phyloP scores from a whole-genome alignment of 2,888 invertebrate species.

The Caenorhabditis japonica region DNA sequence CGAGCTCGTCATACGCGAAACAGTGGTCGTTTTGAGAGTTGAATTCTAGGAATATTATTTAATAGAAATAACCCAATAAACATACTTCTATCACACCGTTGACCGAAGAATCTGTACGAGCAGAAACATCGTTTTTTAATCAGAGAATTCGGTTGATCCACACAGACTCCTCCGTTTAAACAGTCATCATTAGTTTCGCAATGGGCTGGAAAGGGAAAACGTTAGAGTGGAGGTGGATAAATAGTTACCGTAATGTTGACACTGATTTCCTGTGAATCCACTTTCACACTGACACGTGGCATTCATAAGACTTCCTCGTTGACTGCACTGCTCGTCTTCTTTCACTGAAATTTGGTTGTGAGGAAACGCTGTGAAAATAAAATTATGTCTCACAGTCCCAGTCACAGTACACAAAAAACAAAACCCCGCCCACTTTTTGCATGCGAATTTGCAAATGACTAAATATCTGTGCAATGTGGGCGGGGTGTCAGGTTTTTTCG shows the following conservation, averaged over 20 bases:
- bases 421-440: too few species aligned
- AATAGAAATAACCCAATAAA: background rate
- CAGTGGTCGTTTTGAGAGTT: slow-evolving; percentile 56
- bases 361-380: too few species aligned
- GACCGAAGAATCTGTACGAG: slow-evolving; percentile 72
- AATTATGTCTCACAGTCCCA: too few species aligned
- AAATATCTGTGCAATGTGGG: too few species aligned
- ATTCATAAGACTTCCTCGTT: slow-evolving; percentile 82
- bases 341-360: slow-evolving; percentile 11
- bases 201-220: slow-evolving; percentile 55
- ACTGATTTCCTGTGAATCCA: slow-evolving; percentile 86
- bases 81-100: slow-evolving; percentile 70
- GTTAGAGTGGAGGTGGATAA: background rate
- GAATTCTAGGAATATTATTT: slow-evolving; percentile 44
- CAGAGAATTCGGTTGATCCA: slow-evolving; percentile 55
- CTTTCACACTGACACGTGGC: slow-evolving; percentile 76
- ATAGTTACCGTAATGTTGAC: slow-evolving; percentile 83
- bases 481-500: too few species aligned
- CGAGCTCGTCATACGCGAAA: slow-evolving; percentile 57
- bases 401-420: too few species aligned
- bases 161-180: slow-evolving; percentile 70
- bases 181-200: slow-evolving; percentile 71
- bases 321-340: slow-evolving; percentile 85
- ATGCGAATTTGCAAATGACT: too few species aligned
- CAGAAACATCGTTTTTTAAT: slow-evolving; percentile 69